phyloP scores from a whole-genome alignment of 2,113 vertebrate species.

The Corythoichthys haematopterus region DNA sequence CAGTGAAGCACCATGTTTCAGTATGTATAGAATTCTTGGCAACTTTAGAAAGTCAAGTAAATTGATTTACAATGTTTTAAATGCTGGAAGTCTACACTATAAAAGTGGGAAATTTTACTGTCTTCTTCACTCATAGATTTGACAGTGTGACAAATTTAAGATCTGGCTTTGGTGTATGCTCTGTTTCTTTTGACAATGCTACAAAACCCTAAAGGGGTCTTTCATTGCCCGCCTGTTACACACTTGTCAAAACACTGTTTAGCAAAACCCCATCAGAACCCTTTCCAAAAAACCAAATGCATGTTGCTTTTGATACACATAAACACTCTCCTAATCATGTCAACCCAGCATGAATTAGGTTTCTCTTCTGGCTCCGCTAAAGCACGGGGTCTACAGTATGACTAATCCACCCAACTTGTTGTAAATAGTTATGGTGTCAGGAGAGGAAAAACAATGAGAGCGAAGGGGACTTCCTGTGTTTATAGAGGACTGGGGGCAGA shows the following conservation, averaged over 20 bases:
- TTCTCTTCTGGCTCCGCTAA: conserved; percentile 58
- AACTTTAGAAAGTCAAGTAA: background rate
- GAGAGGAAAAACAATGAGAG: conserved; percentile 74
- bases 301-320: conserved; percentile 42
- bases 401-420: conserved; percentile 75
- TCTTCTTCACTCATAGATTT: conserved; percentile 1
- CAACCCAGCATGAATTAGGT: conserved; percentile 55
- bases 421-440: conserved; percentile 73
- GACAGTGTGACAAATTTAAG: conserved; percentile 11
- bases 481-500: conserved; percentile 68
- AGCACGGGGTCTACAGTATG: conserved; percentile 66
- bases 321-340: conserved; percentile 68
- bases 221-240: conserved; percentile 38
- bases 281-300: conserved; percentile 48
- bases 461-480: conserved; percentile 77
- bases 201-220: conserved; percentile 41
- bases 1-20: background rate
- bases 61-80: background rate
- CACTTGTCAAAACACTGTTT: conserved; percentile 61
- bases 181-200: conserved; percentile 37
- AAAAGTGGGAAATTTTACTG: background rate
- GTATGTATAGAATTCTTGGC: background rate
- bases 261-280: conserved; percentile 52
- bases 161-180: conserved; percentile 20
- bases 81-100: background rate